Base-by-base conservation (phyloP, 2,797 vertebrate species). In the Gymnopithys bicolor region DNA sequence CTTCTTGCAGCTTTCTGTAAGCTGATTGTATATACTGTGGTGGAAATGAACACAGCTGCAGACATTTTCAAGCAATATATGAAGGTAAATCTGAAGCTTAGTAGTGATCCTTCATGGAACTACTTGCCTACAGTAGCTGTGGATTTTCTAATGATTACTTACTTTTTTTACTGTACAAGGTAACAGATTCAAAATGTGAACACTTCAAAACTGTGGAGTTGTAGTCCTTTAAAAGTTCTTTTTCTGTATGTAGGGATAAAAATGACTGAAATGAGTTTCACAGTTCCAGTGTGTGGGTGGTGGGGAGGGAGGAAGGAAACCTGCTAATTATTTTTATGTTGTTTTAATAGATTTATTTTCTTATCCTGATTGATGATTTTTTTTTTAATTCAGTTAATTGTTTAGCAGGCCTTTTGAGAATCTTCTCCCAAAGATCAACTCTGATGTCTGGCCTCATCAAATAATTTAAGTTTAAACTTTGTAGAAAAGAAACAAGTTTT, bases 21-120 rank as follows among this genome's bases (percentile, higher is more conserved):
- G 97, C 98, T 99, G 81, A 99, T 99, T 98, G 99, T 99, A 94
- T 99, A 99, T 97, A 99, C 99, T 95, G 99, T 99, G 94, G 99
- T 99, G 79, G 99, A 99, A 96, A 99, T 99, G 98, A 99, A 98
- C 94, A 99, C 99, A n/a, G 99, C 99, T 77, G 99, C 99, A 2
- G 99, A 99, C 97, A 99, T 99, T 97, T 99, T 99, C 97, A 99
- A 99, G 97, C 99, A 99, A 98, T 99, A 99, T 96, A 99, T 99
- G 99, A 98, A 99, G 98, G 99, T 99, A 97, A 96, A 96, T 71
- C 35, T 86, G 39, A 76, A 87, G 51, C 85, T 60, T 55, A n/a
- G 9, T 55, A 60, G n/a, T 32, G 14, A 53, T 55, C 35, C 28
- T 87, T 95, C 33, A 19, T 70, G 19, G 37, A 73, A 78, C 19